Evolutionary conservation across 2,113 vertebrate genomes (phyloP), one percentile per base, ranked within the genome.

Genomic region (Hippocampus zosterae): DNA sequence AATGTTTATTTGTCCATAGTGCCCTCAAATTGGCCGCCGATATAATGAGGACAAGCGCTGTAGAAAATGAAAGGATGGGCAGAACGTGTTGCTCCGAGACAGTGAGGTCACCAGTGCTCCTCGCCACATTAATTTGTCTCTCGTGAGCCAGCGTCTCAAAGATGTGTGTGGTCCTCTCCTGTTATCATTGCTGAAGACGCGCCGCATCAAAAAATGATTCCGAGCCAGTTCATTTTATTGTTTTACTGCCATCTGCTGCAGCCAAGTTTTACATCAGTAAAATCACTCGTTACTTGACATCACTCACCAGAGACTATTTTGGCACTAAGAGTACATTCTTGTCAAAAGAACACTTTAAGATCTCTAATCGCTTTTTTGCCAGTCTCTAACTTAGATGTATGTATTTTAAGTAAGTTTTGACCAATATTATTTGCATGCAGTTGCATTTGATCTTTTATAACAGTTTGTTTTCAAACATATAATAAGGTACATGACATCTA

Each of bases 141-240:
- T 70, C 81, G 74, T 73, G 73, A 89, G 87, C 81, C 74, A 73
- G 88, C 85, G 87, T 44, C 86, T 66, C 65, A 50, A 53, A 72
- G 74, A 68, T 70, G 56, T 57, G 70, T 79, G 79, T 74, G 63
- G 74, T 71, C 53, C 55, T 61, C 25, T 8, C 8, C 68, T 87
- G 83, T 84, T 89, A 77, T 85, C 78, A 85, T 90, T 82, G 67
- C 78, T 85, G 71, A 76, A 86, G 81, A 82, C 76, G 81, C 67
- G 72, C 68, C 74, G 75, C 65, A 57, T 63, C 11, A 19, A 44
- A 64, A 25, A 64, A 4, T 12, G 19, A 63, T n/a, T 41, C 61
- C 21, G 33, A 23, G 37, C n/a, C 41, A 23, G 40, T 42, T 44
- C 5, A 8, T 64, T 64, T 44, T 16, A 13, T 40, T 41, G 19